These are phyloP conservation scores for Umimayanthus kanabou DNA, from an alignment of 92 coral and sea anemone species.

Conservation along the genomic window DNA sequence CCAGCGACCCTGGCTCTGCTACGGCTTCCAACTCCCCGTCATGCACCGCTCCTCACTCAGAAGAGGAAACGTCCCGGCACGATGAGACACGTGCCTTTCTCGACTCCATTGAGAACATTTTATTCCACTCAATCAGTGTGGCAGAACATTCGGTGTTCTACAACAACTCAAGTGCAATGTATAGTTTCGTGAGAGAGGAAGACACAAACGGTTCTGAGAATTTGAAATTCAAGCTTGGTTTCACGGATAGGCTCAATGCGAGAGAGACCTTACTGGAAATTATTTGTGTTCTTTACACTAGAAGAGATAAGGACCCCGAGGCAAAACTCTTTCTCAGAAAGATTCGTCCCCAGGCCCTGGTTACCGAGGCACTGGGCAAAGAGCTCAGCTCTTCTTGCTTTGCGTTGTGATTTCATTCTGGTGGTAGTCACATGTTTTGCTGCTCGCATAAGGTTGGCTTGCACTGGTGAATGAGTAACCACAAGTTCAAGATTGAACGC, in stretches of 20 bases:
- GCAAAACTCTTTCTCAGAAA: slow-evolving; percentile 70
- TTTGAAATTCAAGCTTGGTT: slow-evolving; percentile 61
- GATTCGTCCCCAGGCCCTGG: slow-evolving; percentile 44
- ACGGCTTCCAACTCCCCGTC: slow-evolving; percentile 19
- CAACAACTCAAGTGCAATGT: slow-evolving; percentile 65
- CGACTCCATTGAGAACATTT: slow-evolving; percentile 59
- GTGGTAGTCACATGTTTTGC: neutral
- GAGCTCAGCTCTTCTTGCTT: slow-evolving; percentile 17
- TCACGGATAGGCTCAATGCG: slow-evolving; percentile 63
- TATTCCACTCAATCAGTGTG: slow-evolving; percentile 47
- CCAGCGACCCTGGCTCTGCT: slow-evolving; percentile 30
- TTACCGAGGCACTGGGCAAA: slow-evolving; percentile 63
- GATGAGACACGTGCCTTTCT: slow-evolving; percentile 52
- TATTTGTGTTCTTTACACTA: slow-evolving; percentile 71
- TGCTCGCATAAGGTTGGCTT: no score
- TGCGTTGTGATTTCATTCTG: neutral
- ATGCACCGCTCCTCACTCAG: slow-evolving; percentile 8
- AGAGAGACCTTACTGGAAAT: slow-evolving; percentile 60
- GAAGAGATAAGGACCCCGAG: slow-evolving; percentile 67
- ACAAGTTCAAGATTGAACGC: no score
- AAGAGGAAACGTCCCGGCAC: slow-evolving; percentile 35
- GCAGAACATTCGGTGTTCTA: slow-evolving; percentile 50
- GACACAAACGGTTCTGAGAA: slow-evolving; percentile 69
- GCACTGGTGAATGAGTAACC: no score
- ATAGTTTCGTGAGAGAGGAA: slow-evolving; percentile 76